A percentile compares a stretch with the other conserved stretches of the same genome.
Evolutionary conservation across 2,113 vertebrate genomes (phyloP).

Genomic region (Gadus macrocephalus): DNA sequence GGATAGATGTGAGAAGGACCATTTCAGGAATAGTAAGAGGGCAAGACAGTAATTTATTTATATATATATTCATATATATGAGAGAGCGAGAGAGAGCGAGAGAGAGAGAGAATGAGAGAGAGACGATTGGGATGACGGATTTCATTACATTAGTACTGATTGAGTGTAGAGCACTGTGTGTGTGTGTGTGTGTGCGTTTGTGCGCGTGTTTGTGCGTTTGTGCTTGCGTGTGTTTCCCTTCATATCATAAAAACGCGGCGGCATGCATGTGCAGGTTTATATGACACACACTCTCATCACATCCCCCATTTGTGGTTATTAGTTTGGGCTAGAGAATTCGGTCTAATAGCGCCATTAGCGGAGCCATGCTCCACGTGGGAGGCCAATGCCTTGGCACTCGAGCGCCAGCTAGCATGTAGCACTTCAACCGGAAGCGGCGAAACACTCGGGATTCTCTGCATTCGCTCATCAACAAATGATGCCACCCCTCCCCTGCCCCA

Average conservation of each 20-base stretch:
- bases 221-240: conserved; percentile 4
- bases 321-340: conserved; percentile 50
- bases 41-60: no score
- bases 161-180: conserved; percentile 30
- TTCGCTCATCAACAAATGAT: background rate
- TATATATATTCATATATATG: background rate
- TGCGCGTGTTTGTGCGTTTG: conserved; percentile 3
- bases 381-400: conserved; percentile 17
- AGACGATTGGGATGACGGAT: conserved; percentile 41
- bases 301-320: conserved; percentile 50
- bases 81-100: background rate
- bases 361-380: conserved; percentile 26
- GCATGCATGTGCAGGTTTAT: conserved; percentile 1
- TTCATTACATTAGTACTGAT: conserved; percentile 49
- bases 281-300: conserved; percentile 1
- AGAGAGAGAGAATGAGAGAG: conserved; percentile 9
- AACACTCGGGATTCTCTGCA: background rate
- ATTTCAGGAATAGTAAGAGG: no score
- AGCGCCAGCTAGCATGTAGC: conserved; percentile 9
- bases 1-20: background rate
- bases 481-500: background rate
- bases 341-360: conserved; percentile 47
- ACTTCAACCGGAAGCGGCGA: background rate
- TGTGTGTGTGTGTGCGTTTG: conserved; percentile 7
- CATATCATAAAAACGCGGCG: background rate